A percentile compares a stretch with the other conserved stretches of the same genome.
phyloP scores from a whole-genome alignment of 2,113 vertebrate genomes.

The Lipophrys pholis region DNA sequence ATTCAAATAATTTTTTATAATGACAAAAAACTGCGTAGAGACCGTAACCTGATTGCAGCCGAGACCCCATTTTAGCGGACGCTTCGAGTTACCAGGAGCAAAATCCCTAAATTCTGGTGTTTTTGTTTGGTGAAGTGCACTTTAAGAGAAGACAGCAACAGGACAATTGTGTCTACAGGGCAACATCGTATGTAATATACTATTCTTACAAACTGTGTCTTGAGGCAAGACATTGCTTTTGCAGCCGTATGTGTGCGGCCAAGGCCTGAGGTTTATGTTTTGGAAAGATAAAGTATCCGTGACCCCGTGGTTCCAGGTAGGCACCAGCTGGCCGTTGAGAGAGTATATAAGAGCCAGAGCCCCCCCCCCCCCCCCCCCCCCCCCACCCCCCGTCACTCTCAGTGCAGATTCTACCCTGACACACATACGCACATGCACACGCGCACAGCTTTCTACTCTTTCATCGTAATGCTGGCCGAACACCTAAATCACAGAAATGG shows the following conservation, averaged over 20 bases:
- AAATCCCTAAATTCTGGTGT: constrained; percentile 17
- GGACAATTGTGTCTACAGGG: constrained; percentile 69
- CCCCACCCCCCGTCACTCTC: constrained; percentile 27
- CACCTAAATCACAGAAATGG: constrained; percentile 84
- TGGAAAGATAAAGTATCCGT: constrained; percentile 76
- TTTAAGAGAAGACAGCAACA: constrained; percentile 59
- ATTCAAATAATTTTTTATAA: no score
- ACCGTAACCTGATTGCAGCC: no score
- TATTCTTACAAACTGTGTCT: constrained; percentile 74
- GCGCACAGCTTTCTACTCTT: constrained; percentile 59
- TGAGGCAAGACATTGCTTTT: constrained; percentile 75
- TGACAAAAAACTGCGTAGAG: no score
- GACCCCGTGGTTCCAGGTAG: constrained; percentile 73
- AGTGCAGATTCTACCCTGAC: constrained; percentile 40
- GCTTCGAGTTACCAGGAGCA: neutral
- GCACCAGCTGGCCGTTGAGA: constrained; percentile 57
- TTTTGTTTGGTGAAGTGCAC: constrained; percentile 39
- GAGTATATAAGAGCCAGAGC: constrained; percentile 72
- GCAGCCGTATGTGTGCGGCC: constrained; percentile 47
- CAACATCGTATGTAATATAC: constrained; percentile 69
- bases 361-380: neutral
- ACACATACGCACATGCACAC: constrained; percentile 1
- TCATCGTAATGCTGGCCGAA: constrained; percentile 69
- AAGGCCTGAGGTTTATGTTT: constrained; percentile 74
- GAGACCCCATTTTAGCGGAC: no score